Evolutionary conservation across 2,888 invertebrate genomes (phyloP).

Genomic region (Athalia cordata): DNA sequence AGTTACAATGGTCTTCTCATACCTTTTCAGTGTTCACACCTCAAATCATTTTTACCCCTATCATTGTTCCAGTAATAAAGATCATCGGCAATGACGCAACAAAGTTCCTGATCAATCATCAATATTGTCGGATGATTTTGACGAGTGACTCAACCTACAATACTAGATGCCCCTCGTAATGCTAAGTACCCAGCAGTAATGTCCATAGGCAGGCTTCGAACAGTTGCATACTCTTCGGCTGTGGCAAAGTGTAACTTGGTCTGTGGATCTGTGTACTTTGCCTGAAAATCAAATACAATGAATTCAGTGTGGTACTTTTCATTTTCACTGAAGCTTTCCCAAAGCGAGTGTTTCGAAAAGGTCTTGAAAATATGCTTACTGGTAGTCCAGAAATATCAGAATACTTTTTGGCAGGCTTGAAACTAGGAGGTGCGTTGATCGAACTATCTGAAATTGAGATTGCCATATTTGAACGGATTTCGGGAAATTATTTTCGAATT

Average conservation of each 20-base stretch:
- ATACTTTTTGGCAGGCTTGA: constrained; percentile 94
- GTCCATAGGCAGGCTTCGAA: constrained; percentile 91
- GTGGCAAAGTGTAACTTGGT: constrained; percentile 91
- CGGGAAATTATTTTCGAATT: constrained; percentile 22
- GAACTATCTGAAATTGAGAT: constrained; percentile 81
- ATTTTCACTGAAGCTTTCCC: not conserved
- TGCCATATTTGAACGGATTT: constrained; percentile 3
- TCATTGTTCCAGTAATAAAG: too few species aligned
- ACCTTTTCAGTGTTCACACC: too few species aligned
- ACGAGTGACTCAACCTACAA: constrained; percentile 77
- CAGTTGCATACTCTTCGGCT: constrained; percentile 90
- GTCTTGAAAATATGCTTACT: constrained; percentile 70
- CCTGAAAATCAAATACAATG: constrained; percentile 70
- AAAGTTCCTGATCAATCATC: too few species aligned
- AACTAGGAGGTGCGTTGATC: constrained; percentile 93
- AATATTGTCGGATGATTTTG: too few species aligned
- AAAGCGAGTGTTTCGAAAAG: not conserved
- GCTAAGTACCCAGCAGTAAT: constrained; percentile 93
- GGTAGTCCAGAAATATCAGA: constrained; percentile 93
- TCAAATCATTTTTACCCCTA: too few species aligned
- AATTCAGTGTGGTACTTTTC: not conserved
- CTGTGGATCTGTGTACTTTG: constrained; percentile 93
- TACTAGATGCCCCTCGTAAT: constrained; percentile 87
- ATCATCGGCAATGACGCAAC: too few species aligned
- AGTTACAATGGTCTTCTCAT: too few species aligned